Percentiles rank a stretch among this genome's conserved stretches.
These are phyloP conservation scores for Hippasteria phrygiana DNA, from an alignment of 53 echinoderm and acorn worm species.

Conservation along the genomic window DNA sequence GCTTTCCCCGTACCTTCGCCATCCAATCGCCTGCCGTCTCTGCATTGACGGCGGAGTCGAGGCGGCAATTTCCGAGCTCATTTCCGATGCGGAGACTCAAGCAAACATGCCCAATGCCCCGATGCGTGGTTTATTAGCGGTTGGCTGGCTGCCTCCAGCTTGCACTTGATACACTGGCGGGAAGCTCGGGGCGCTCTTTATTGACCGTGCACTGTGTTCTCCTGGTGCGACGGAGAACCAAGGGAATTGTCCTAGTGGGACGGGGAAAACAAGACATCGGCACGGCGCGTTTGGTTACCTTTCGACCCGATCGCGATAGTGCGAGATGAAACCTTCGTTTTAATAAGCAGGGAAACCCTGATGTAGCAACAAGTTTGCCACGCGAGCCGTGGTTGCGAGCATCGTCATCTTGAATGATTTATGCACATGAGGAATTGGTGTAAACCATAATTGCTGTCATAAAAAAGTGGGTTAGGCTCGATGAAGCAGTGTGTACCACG, in stretches of 20 bases:
- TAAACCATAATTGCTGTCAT: background rate
- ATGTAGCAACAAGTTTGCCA: constrained; percentile 17
- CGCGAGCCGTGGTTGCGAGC: too few relatives aligned
- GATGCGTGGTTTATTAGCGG: constrained; percentile 20
- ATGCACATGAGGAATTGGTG: background rate
- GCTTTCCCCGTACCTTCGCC: background rate
- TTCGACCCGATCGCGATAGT: background rate
- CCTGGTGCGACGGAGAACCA: constrained; percentile 8
- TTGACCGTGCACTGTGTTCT: constrained; percentile 31
- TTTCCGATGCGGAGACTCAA: constrained; percentile 56
- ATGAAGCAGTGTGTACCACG: too few relatives aligned
- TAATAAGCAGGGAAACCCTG: constrained; percentile 15
- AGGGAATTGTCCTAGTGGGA: background rate
- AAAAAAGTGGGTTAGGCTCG: background rate
- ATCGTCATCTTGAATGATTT: background rate
- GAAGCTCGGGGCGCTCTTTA: constrained; percentile 21
- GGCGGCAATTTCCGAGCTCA: constrained; percentile 57
- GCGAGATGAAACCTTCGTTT: background rate
- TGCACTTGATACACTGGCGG: constrained; percentile 53
- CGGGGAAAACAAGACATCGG: constrained; percentile 28
- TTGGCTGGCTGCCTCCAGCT: background rate
- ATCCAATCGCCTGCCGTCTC: background rate
- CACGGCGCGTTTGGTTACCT: constrained; percentile 36
- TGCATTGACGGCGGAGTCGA: constrained; percentile 27
- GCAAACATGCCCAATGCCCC: constrained; percentile 31